These are phyloP conservation scores for Stictocephala bisonia DNA, from an alignment of 2,888 invertebrate genomes.

Conservation along the genomic window DNA sequence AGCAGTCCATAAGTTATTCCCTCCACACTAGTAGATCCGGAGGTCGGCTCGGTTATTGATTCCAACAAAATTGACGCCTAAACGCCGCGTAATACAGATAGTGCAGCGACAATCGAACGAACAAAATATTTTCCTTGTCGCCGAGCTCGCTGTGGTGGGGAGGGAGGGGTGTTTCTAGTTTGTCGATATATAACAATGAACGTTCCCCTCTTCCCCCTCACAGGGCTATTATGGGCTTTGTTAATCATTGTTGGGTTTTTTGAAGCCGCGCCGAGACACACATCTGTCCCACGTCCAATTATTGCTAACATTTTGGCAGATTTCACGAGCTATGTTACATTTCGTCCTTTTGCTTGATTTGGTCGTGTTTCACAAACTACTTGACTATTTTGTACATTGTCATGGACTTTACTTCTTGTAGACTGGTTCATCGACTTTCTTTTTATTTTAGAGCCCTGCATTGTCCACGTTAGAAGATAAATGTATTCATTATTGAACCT, in stretches of 20 bases:
- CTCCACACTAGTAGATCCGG: too few species aligned
- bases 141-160: neutral
- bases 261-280: slow-evolving; percentile 1
- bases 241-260: slow-evolving; percentile 47
- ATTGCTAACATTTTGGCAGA: slow-evolving; percentile 23
- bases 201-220: slow-evolving; percentile 8
- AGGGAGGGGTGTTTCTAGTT: slow-evolving; percentile 43
- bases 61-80: slow-evolving; percentile 45
- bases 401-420: too few species aligned
- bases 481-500: neutral
- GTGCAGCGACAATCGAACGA: slow-evolving; percentile 35
- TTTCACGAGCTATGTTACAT: slow-evolving; percentile 13
- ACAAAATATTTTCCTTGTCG: slow-evolving; percentile 45
- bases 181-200: slow-evolving; percentile 47
- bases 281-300: slow-evolving; percentile 44
- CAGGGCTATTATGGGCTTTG: slow-evolving; percentile 45
- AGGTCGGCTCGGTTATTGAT: slow-evolving; percentile 24
- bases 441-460: neutral
- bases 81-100: slow-evolving; percentile 38
- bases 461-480: neutral
- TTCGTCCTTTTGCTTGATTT: neutral
- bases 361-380: neutral
- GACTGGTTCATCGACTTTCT: neutral
- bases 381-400: too few species aligned
- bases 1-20: too few species aligned